phyloP scores from a whole-genome alignment of 2,888 invertebrate species.

The Clunio marinus region DNA sequence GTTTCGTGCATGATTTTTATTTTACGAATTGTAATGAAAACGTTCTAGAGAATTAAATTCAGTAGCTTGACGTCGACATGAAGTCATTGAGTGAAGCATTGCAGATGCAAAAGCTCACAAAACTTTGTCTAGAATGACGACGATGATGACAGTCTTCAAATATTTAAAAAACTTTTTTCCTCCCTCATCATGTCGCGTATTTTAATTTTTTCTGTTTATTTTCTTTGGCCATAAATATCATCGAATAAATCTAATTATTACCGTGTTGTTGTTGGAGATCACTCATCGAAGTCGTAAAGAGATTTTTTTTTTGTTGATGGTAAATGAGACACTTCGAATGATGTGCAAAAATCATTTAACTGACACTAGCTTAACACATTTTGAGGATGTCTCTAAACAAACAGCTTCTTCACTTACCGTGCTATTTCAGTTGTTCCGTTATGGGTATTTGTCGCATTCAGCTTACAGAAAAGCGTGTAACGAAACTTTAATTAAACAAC shows the following conservation, averaged over 20 bases:
- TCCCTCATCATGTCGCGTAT: too few relatives aligned
- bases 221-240: neutral
- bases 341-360: slow-evolving; percentile 3
- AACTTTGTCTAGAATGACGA: too few relatives aligned
- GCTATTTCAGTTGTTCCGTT: neutral
- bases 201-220: slow-evolving; percentile 12
- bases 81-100: too few relatives aligned
- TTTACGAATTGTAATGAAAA: neutral
- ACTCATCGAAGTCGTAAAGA: neutral
- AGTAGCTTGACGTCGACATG: too few relatives aligned
- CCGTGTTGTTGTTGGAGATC: neutral
- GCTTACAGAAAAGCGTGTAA: neutral
- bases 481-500: neutral
- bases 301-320: neutral
- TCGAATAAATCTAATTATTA: slow-evolving; percentile 9
- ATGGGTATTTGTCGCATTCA: neutral
- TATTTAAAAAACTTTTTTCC: too few relatives aligned
- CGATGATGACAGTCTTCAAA: too few relatives aligned
- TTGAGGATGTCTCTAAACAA: neutral
- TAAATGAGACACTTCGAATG: slow-evolving; percentile 8
- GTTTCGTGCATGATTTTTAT: neutral
- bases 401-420: neutral
- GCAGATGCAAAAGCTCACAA: neutral
- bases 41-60: too few relatives aligned
- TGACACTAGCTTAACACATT: neutral